Base-by-base conservation (phyloP, 2,888 invertebrate species). In the Pachliopta kotzebuea region DNA sequence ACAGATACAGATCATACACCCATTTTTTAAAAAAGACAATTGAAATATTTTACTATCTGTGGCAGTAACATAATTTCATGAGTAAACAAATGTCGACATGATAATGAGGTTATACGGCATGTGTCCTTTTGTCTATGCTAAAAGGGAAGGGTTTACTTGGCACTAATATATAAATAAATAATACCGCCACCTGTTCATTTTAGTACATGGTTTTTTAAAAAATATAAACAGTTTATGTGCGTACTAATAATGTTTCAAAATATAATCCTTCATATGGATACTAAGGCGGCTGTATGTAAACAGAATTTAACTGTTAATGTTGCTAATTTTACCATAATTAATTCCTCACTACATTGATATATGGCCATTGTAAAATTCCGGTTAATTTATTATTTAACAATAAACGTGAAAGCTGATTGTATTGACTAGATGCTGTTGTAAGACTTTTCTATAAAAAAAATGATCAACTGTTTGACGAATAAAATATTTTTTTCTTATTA, bases 391-490 rank as follows among this genome's bases (percentile, higher is more conserved):
- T 53, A 45, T 29, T 29, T 42, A 49, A 58, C 54, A 62, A 62
- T 37, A 59, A 54, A 50, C n/a, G 62, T 62, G 62, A 26, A 61
- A 59, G 59, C 52, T 66, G 65, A 62, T 62, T 55, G 50, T 29
- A 62, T 53, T 66, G 65, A 66, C 65, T 66, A 66, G 65, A 66
- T 50, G 54, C 55, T 54, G 58, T 63, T 59, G 59, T 55, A 64
- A 20, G 17, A n/a, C 9, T 58, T 23, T 54, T 56, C 24, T 4
- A 37, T 8, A 31, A 8, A 50, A 57, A 61, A 52, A 62, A 63
- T 54, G 18, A 59, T 49, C 42, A 53, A 60, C 26, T 26, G 54
- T 29, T 24, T 45, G 55, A 53, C 14, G 31, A 52, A 49, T 29
- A 56, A 62, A 59, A 45, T 11, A 50, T 2, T 14, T 31, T 26